Evolutionary conservation across 2,888 invertebrate species (phyloP), one percentile per base, ranked within the genome.

Genomic region (Chrysomela aeneicollis): DNA sequence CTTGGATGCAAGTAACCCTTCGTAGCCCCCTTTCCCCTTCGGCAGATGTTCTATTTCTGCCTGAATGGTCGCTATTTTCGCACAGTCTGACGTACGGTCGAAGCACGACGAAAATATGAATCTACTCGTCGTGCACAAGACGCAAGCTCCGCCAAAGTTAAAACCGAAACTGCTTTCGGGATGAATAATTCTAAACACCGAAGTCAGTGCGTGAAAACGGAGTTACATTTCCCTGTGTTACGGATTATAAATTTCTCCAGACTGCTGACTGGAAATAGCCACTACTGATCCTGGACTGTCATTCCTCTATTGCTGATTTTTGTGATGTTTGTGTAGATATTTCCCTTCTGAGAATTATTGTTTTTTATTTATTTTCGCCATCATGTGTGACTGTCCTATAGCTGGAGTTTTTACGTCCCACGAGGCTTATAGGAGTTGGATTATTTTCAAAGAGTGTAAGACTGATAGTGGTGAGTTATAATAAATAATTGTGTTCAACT

Each of bases 351-450:
- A 54, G 17, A 8, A 55, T 19, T 17, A 26, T 26, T 6, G 37
- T 18, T 46, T 37, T 35, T 6, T 49, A 10, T 21, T 51, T 51
- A 19, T 18, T 50, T 30, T 32, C 42, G 57, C 17, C 46, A 61
- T 50, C 51, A 86, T 86, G 86, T 86, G 86, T 77, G 86, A 88
- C 77, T 86, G 87, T 81, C 86, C 88, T 74, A 83, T 88, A 74
- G 82, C 83, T 64, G 85, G 84, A 78, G 83, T 89, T 81, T 85
- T 88, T 82, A 86, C 87, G 80, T 85, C 87, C 80, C 87, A 87
- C 80, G 89, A 89, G 84, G 87, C 90, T 83, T 89, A 88, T 84
- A 89, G 89, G 83, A 90, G 89, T 85, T 90, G 90, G 90, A 89
- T 90, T 84, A 89, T 90, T 82, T 90, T 89, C 84, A 89, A 90